Conservation (phyloP, 2,888 invertebrate species). For the Aporophyla lueneburgensis region DNA sequence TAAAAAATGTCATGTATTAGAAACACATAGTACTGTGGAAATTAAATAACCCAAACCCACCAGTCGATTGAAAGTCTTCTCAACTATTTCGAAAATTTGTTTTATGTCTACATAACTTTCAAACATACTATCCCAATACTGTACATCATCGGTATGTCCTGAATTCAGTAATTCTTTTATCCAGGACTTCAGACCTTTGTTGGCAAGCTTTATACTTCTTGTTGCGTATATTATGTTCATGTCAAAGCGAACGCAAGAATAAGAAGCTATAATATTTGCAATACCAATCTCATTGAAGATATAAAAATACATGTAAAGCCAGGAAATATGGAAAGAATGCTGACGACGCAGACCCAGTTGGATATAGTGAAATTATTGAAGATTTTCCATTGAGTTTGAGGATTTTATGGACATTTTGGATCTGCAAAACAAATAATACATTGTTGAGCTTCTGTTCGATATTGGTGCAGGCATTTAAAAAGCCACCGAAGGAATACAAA, state of each 20-base stretch:
- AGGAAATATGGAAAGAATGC: constrained; percentile 2
- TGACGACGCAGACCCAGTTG: constrained; percentile 26
- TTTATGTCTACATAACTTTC: constrained; percentile 9
- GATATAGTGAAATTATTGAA: not conserved
- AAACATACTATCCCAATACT: constrained; percentile 24
- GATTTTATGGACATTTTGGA: constrained; percentile 21
- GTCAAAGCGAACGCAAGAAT: constrained; percentile 16
- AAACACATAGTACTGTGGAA: not conserved
- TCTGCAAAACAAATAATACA: constrained; percentile 31
- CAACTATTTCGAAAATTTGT: constrained; percentile 24
- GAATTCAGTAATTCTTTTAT: constrained; percentile 8
- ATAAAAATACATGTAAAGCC: not conserved
- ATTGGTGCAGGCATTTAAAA: constrained; percentile 5
- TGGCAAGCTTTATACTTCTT: constrained; percentile 10
- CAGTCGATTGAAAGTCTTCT: constrained; percentile 18
- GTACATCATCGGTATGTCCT: not conserved
- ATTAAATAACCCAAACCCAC: not conserved
- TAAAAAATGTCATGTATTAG: not conserved
- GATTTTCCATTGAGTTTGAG: constrained; percentile 12
- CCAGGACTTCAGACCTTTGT: constrained; percentile 6
- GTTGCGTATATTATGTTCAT: constrained; percentile 19
- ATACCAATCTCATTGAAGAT: constrained; percentile 1
- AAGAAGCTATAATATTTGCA: not conserved
- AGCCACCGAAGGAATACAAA: not conserved
- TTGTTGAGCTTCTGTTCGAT: constrained; percentile 22